phyloP scores from a whole-genome alignment of 2,888 invertebrate genomes.

The Amphipoea lucens region DNA sequence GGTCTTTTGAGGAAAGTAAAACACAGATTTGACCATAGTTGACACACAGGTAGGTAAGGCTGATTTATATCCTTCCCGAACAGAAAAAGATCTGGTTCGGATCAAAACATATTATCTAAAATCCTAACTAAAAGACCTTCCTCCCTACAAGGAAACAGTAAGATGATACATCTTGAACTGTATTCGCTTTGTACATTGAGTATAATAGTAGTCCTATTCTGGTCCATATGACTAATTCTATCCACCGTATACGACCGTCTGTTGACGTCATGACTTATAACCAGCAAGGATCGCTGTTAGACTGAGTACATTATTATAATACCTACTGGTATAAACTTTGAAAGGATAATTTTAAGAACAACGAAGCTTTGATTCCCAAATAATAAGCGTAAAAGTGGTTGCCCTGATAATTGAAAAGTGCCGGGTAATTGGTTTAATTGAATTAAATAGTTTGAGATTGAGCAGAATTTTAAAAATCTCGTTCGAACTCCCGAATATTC shows the following conservation, averaged over 20 bases:
- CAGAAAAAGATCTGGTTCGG: not conserved
- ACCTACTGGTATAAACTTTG: not conserved
- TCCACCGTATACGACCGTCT: constrained; percentile 29
- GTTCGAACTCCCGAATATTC: not conserved
- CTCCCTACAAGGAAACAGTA: constrained; percentile 15
- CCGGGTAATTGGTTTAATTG: too few relatives aligned
- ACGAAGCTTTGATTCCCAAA: not conserved
- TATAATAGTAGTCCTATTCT: constrained; percentile 54
- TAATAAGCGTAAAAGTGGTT: not conserved
- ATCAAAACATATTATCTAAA: not conserved
- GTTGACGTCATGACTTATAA: constrained; percentile 45
- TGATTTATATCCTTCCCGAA: too few relatives aligned
- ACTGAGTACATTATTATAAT: not conserved
- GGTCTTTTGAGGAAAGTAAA: too few relatives aligned
- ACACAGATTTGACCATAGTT: too few relatives aligned
- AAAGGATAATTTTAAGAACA: not conserved
- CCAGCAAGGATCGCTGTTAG: constrained; percentile 20
- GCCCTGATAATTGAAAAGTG: not conserved
- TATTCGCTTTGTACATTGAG: constrained; percentile 18
- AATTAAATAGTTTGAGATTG: too few relatives aligned
- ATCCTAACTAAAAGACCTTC: not conserved
- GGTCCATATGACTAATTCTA: constrained; percentile 60
- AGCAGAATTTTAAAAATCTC: not conserved
- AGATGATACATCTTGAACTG: constrained; percentile 32
- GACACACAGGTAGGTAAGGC: too few relatives aligned